Evolutionary conservation across 1,140 invertebrate species (phyloP).

Genomic region (Leptinotarsa lineolata): DNA sequence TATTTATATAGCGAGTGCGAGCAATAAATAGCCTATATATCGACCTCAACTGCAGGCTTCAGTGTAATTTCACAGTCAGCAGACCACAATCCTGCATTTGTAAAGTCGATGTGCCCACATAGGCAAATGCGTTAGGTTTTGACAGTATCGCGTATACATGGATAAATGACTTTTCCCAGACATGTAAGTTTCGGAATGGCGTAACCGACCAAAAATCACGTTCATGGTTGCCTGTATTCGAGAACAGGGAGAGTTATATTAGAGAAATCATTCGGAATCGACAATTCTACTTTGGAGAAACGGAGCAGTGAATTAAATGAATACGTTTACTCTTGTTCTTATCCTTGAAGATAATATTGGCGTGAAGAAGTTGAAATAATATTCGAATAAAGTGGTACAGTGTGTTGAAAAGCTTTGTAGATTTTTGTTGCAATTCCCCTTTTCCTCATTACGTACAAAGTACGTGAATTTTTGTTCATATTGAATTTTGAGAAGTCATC

Average conservation of each 20-base stretch:
- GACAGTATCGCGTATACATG: constrained; percentile 5
- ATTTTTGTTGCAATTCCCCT: too few species aligned
- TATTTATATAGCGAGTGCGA: too few species aligned
- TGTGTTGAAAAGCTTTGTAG: too few species aligned
- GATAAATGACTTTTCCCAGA: neutral
- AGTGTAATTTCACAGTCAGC: neutral
- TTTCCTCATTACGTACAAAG: too few species aligned
- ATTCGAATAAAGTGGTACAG: too few species aligned
- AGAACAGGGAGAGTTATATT: neutral
- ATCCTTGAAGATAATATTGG: too few species aligned
- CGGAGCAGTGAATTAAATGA: too few species aligned
- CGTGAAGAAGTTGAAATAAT: too few species aligned
- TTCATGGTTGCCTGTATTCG: neutral
- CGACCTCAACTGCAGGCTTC: neutral
- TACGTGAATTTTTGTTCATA: too few species aligned
- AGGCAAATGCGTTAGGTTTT: neutral
- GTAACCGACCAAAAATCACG: neutral
- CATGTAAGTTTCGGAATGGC: neutral
- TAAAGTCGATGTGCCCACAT: constrained; percentile 1
- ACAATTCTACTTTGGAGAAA: too few species aligned
- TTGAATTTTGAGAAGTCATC: too few species aligned
- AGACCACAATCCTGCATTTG: neutral
- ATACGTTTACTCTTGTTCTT: too few species aligned
- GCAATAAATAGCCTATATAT: neutral
- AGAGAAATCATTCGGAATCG: neutral